Base-by-base conservation (phyloP, 2,113 vertebrate species). In the Cheirogaleus medius region DNA sequence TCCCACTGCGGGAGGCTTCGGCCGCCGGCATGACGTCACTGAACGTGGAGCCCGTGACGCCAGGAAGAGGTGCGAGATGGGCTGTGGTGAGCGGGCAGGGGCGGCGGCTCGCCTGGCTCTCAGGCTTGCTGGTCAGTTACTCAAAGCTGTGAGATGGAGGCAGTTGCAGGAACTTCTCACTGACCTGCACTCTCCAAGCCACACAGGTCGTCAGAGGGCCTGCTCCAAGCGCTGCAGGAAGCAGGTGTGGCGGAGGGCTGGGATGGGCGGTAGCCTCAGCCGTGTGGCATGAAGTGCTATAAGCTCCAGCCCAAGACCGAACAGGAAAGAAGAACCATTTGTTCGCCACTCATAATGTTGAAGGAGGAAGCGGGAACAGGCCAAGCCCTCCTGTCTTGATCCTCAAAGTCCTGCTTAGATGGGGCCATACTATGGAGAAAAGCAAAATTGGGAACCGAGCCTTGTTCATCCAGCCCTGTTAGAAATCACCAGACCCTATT, bases 161-260 rank as follows among this genome's bases (percentile, higher is more conserved):
- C 4, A 56, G 58, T 6, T 8, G 20, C 2, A 39, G 34, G 73
- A 68, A 83, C 44, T 71, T 85, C 77, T 83, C 37, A 32, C 1
- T 58, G 25, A 29, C 11, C 2, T 76, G 11, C 42, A 11, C 52
- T 84, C 56, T 95, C 76, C 47, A 78, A n/a, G 25, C 52, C 39
- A n/a, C 11, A 13, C 20, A 34, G 34, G 44, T 32, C 5, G 17
- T n/a, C 81, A 74, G 52, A 87, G 6, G 8, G 54, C 42, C 58
- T 47, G 39, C 87, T 42, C 14, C 23, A 68, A 44, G 32, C 3
- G 18, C 42, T 78, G 2, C 47, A 42, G 4, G 8, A 8, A 8
- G 20, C 23, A 37, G 20, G 2, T 78, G 2, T 7, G 58, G 42
- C 25, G 13, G 8, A 60, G 34, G 14, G 1, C 0, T 5, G 1